Evolutionary conservation across 2,113 vertebrate genomes (phyloP), one percentile per base, ranked within the genome.

Genomic region (Lipophrys pholis): DNA sequence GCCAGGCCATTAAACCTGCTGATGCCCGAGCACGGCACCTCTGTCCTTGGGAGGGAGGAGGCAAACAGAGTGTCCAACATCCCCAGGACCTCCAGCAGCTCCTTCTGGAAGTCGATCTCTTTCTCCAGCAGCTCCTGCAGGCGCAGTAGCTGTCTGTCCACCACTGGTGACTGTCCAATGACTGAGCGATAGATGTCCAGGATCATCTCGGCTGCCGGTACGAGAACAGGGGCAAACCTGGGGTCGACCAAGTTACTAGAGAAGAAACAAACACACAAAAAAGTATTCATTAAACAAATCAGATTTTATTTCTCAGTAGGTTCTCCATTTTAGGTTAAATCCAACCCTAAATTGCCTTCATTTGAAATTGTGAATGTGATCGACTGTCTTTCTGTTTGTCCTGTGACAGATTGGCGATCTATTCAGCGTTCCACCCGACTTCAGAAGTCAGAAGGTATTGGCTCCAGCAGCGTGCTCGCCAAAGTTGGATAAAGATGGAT

Each of bases 31-130:
- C 72, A 88, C 0, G 62, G 56, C 0, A 87, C 85, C 71, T 92
- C 86, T 81, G 63, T 94, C 79, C 93, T 96, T 11, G 93, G 90
- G 8, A 94, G 91, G 69, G 95, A 93, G n/a, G 95, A 95, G 70
- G 97, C 96, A 75, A 99, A 98, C 39, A 99, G 90, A 2, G 95
- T 95, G 92, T 99, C 98, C 94, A 99, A 93, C 96, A 99, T 99
- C 45, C 98, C 98, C 80, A 99, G 86, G 58, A 96, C 95, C 90
- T 98, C 96, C 36, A 99, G 69, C 0, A 99, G 93, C 21, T 99
- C 95, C 78, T 94, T 94, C 78, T 99, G 95, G 82, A 96, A 97
- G 88, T 95, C 94, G n/a, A 97, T 93, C 90, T 99, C 98, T 79
- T 85, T 95, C 79, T 95, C 95, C 30, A 99, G 52, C 21, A 96